Evolutionary conservation across 2,113 vertebrate genomes (phyloP).

Genomic region (Pavo muticus): DNA sequence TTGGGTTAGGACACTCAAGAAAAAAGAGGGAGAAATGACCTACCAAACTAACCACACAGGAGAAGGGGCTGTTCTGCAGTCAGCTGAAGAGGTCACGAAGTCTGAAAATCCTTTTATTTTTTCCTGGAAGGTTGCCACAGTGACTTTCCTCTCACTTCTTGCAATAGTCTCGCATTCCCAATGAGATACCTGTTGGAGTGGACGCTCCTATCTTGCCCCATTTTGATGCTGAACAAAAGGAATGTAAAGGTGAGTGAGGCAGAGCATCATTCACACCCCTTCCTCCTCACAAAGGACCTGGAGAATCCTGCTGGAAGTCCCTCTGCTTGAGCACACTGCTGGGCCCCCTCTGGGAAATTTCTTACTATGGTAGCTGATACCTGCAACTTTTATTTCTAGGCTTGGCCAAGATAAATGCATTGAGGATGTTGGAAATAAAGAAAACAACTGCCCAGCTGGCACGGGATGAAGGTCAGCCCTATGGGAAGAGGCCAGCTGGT

Average conservation of each 20-base stretch:
- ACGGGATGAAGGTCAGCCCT: not conserved
- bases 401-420: not conserved
- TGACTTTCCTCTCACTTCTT: not conserved
- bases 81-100: not conserved
- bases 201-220: not conserved
- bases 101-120: not conserved
- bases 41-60: fast-evolving
- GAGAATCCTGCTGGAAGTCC: not conserved
- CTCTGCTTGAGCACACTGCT: fast-evolving
- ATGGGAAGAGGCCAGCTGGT: fast-evolving
- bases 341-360: not conserved
- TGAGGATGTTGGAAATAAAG: conserved; percentile 17
- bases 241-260: not conserved
- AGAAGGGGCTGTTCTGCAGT: not conserved
- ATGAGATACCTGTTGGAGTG: not conserved
- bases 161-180: not conserved
- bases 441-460: not conserved
- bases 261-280: not conserved
- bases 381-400: conserved; percentile 3
- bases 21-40: not conserved
- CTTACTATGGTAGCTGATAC: not conserved
- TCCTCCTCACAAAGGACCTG: not conserved
- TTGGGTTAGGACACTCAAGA: not conserved
- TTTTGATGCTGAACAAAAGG: not conserved
- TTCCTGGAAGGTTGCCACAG: fast-evolving